Base-by-base conservation (phyloP, 2,888 invertebrate species). In the Pseudococcus jackbeardsleyi region DNA sequence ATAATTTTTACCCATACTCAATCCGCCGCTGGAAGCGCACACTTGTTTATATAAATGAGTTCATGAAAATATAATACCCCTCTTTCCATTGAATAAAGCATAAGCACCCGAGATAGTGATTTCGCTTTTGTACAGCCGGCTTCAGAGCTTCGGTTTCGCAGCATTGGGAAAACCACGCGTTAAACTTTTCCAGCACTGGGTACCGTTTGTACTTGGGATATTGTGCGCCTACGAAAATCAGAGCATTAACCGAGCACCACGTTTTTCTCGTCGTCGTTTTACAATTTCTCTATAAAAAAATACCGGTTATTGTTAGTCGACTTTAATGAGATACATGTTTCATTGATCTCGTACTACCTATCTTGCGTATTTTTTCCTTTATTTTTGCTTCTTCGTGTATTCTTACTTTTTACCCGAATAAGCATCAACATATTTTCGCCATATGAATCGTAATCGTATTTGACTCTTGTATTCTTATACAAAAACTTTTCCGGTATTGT, bases 1-100 rank as follows among this genome's bases (percentile, higher is more conserved):
- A 64, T 64, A 64, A 64, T 64, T 64, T 64, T 64, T 22, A 19
- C 64, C 22, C 64, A 64, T 59, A 64, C 22, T 64, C 64, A 9
- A 64, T 64, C 22, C 64, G 64, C 11, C 11, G 50, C 50, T 22
- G 19, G 64, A 64, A 64, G 22, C 22, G 64, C 64, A 22, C 64
- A 59, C 11, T 64, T 64, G 64, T 64, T 64, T 64, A 64, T 64
- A 64, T 64, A 64, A 64, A 64, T 64, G 64, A 64, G 64, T 64
- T 64, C 64, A 22, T 64, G 64, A 64, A 64, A 64, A 64, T 64
- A 64, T 64, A 64, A 64, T 64, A 64, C 64, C 64, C 22, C 64
- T 22, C 11, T 64, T 64, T 64, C 22, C 64, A 64, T 64, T 22
- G 64, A 64, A 64, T 64, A 64, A 64, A 64, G 22, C 22, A 64